Conservation (phyloP, 2,888 invertebrate species). For the Eupithecia subfuscata region DNA sequence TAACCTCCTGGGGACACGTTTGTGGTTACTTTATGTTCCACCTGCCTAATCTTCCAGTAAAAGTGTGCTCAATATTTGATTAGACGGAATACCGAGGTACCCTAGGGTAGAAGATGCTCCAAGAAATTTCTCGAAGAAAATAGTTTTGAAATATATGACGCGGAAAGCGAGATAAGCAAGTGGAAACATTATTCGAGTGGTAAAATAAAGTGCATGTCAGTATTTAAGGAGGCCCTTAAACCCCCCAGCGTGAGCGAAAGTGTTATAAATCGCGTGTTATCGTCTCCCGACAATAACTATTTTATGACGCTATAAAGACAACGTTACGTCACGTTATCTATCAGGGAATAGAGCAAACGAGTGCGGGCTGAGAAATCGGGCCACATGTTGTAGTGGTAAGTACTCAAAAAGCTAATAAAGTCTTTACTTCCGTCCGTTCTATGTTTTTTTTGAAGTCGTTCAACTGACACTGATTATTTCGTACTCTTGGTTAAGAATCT, state of each 20-base stretch:
- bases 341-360: constrained; percentile 51
- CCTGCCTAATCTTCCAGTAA: constrained; percentile 12
- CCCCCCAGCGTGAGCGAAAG: constrained; percentile 59
- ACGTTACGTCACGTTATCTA: constrained; percentile 63
- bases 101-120: not conserved
- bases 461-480: not conserved
- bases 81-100: not conserved
- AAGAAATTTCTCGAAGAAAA: constrained; percentile 12
- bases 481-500: not conserved
- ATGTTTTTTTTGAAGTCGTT: not conserved
- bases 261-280: constrained; percentile 76
- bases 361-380: not conserved
- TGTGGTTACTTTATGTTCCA: constrained; percentile 19
- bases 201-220: constrained; percentile 52
- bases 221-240: constrained; percentile 42
- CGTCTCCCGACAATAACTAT: constrained; percentile 70
- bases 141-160: constrained; percentile 12
- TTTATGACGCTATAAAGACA: constrained; percentile 74
- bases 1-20: constrained; percentile 19
- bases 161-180: constrained; percentile 41
- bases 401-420: not conserved
- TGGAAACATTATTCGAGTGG: constrained; percentile 43
- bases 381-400: not conserved
- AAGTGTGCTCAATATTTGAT: constrained; percentile 19
- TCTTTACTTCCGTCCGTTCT: not conserved